Evolutionary conservation across 2,113 vertebrate species (phyloP), one percentile per base, ranked within the genome.

Genomic region (Rhynchomys soricoides): DNA sequence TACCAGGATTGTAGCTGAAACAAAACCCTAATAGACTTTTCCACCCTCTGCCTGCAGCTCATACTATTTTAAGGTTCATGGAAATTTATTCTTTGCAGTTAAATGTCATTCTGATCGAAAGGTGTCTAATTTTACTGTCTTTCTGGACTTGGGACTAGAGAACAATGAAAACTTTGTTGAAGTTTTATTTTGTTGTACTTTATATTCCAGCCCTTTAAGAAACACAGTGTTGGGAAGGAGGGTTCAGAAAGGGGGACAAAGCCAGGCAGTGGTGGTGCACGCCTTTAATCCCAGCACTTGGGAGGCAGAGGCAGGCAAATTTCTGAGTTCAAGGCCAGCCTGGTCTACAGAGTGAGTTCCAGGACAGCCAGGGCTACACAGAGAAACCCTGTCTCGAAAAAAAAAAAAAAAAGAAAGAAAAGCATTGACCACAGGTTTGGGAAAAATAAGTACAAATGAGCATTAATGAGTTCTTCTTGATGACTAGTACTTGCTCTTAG

Each of bases 91-190:
- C 86, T 96, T 86, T 92, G 66, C 94, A 89, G 73, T 97, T 91
- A 79, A 95, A 95, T 95, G 92, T 89, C 91, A 95, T 93, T 95
- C 90, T 96, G 50, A 43, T 94, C 96, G 86, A 93, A 95, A 94
- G 68, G n/a, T 97, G 83, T 95, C 93, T 96, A 96, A 96, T 95
- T 96, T 96, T 57, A 95, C 77, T 66, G 91, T 92, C 79, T 93
- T 97, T 88, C 86, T 95, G 86, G 68, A 96, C 15, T 15, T 57
- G 8, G 31, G 12, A 85, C 21, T 75, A 82, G 37, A 73, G 31
- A 94, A 95, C 45, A 96, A 89, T 81, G 74, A 17, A 40, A 94
- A 89, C 86, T 79, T 96, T 97, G 96, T 95, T 94, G 40, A 97
- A 95, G 21, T 31, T 81, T 94, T 89, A 86, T 62, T 92, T 93